Conservation (phyloP, 2,113 vertebrate species). For the Chloebia gouldiae region DNA sequence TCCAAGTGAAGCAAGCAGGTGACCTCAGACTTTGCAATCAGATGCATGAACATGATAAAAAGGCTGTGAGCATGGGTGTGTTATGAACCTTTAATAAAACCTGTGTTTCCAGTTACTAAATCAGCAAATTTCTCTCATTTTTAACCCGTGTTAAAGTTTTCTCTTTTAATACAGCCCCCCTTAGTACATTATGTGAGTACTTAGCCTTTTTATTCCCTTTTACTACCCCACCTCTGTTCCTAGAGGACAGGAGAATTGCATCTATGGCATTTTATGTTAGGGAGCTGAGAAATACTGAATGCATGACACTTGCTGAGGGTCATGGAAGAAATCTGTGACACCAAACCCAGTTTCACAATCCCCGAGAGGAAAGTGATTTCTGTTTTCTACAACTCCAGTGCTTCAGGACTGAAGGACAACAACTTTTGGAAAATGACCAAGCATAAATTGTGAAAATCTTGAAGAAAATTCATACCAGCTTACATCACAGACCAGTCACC, state of each 20-base stretch:
- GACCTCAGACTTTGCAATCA: background rate
- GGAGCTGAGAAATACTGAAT: background rate
- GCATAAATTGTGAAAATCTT: background rate
- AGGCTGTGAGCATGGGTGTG: fast-evolving
- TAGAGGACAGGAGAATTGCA: background rate
- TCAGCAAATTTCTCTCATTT: background rate
- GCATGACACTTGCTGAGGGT: background rate
- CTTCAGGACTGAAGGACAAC: background rate
- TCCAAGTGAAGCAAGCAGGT: background rate
- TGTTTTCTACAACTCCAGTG: background rate
- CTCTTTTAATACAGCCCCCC: background rate
- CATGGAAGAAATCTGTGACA: background rate
- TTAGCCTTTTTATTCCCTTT: background rate
- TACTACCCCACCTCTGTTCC: background rate
- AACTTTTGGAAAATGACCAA: background rate
- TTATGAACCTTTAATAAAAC: background rate
- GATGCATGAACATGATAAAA: background rate
- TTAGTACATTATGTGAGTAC: background rate
- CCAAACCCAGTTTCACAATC: background rate
- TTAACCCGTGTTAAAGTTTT: background rate
- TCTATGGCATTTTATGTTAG: background rate
- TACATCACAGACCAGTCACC: background rate
- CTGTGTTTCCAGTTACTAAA: background rate
- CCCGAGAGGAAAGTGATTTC: background rate
- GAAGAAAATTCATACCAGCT: background rate